These are phyloP conservation scores for Rallus crepitans DNA, from an alignment of 2,797 vertebrate species.

Conservation along the genomic window DNA sequence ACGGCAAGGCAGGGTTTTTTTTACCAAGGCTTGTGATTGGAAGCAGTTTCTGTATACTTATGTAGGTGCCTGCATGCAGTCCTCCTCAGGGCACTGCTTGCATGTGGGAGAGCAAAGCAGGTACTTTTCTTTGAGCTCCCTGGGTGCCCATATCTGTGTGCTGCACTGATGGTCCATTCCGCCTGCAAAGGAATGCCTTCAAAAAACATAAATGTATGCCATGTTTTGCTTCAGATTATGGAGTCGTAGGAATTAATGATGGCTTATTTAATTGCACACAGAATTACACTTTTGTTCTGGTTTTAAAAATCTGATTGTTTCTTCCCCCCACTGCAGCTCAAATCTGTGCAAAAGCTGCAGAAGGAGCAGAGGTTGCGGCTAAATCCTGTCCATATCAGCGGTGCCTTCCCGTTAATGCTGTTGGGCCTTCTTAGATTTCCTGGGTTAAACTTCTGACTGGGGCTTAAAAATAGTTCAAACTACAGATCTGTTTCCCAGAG, in stretches of 20 bases:
- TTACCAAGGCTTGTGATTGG: not conserved
- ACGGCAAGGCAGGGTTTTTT: not conserved
- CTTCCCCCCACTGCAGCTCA: not conserved
- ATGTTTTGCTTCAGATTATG: not conserved
- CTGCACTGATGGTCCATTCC: not conserved
- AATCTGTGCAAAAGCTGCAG: not conserved
- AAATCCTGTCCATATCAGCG: not conserved
- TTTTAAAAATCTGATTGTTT: not conserved
- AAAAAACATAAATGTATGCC: not conserved
- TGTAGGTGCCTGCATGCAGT: not conserved
- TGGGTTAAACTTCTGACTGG: not conserved
- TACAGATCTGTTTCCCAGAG: not conserved
- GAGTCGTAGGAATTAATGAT: not conserved
- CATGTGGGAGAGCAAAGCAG: not conserved
- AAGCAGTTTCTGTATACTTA: not conserved
- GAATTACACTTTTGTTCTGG: not conserved
- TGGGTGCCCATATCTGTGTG: fast-evolving
- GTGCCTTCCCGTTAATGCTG: not conserved
- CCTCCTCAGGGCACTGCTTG: not conserved
- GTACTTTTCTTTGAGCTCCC: not conserved
- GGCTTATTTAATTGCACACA: not conserved
- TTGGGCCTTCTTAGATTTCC: not conserved
- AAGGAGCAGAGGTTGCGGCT: not conserved
- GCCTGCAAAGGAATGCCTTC: not conserved
- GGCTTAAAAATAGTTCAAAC: not conserved